Base-by-base conservation (phyloP, 2,888 invertebrate genomes). In the Cistogaster globosa region DNA sequence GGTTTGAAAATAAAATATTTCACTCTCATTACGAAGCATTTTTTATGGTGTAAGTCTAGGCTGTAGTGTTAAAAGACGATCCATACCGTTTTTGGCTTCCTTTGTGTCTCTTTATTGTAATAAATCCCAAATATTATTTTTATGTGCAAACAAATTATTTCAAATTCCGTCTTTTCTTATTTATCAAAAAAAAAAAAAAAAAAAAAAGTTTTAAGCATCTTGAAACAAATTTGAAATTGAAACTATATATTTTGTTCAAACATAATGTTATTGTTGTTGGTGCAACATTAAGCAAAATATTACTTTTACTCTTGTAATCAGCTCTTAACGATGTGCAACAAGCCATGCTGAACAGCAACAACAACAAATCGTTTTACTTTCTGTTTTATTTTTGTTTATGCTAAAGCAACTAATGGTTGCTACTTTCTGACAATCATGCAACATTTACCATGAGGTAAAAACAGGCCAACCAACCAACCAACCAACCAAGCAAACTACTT, bases 281-380 rank as follows among this genome's bases (percentile, higher is more conserved):
- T 63, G 55, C 62, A 81, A 26, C 55, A 78, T 62, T 62, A 62
- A 45, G 53, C 69, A 16, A 55, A 81, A 83, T 77, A 83, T 79
- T 74, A 83, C 83, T 83, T 83, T 83, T 83, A 79, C 83, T 83
- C 75, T 80, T 84, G 84, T 80, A 84, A 80, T 84, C 79, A 79
- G 69, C 84, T 60, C 22, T 55, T 63, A 72, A 60, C 71, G 45
- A 72, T 80, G 79, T 80, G 79, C 78, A 78, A 75, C 74, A 83
- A 79, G 78, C 74, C 83, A 77, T 83, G 71, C 77, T 65, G 48
- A 51, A 51, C 45, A 75, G 36, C 8, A 22, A 58, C 32, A 32
- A 6, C 2, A 32, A 32, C 8, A 55, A 63, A 38, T 45, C 45
- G 62, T 68, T 81, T 48, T 62, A 72, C 72, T 81, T 81, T 75